phyloP scores from a whole-genome alignment of 2,113 vertebrate species.

The Rhynchopsitta pachyrhyncha region DNA sequence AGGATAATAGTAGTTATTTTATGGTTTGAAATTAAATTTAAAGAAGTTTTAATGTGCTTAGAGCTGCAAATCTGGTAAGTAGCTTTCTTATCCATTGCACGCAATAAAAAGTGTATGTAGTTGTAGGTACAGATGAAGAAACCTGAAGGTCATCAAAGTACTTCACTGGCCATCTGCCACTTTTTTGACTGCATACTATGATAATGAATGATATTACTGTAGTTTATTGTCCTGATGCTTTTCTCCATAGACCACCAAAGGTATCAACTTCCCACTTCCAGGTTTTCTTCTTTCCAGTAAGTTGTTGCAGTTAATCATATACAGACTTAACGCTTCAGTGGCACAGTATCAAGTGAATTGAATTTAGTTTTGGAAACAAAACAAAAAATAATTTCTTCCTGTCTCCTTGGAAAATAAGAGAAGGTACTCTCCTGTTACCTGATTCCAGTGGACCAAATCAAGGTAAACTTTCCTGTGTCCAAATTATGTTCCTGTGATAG shows the following conservation, averaged over 20 bases:
- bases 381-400: background rate
- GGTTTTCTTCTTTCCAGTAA: conserved; percentile 19
- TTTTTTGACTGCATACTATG: conserved; percentile 6
- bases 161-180: conserved; percentile 35
- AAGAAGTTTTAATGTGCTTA: background rate
- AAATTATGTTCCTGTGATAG: background rate
- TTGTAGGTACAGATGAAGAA: conserved; percentile 1
- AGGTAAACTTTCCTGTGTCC: background rate
- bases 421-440: background rate
- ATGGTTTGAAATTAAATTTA: background rate
- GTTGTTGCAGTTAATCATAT: conserved; percentile 2
- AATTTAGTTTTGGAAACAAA: conserved; percentile 31
- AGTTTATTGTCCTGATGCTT: conserved; percentile 43
- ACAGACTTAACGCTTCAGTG: conserved; percentile 34
- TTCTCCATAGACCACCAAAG: conserved; percentile 24
- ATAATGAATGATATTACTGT: conserved; percentile 37
- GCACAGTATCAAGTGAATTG: background rate
- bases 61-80: background rate
- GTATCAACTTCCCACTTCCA: conserved; percentile 38
- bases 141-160: conserved; percentile 53
- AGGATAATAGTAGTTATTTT: background rate
- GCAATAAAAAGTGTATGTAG: background rate
- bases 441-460: background rate
- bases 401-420: background rate
- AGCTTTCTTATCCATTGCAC: background rate